Evolutionary conservation across 2,888 invertebrate species (phyloP).

Genomic region (Mythimna loreyi): DNA sequence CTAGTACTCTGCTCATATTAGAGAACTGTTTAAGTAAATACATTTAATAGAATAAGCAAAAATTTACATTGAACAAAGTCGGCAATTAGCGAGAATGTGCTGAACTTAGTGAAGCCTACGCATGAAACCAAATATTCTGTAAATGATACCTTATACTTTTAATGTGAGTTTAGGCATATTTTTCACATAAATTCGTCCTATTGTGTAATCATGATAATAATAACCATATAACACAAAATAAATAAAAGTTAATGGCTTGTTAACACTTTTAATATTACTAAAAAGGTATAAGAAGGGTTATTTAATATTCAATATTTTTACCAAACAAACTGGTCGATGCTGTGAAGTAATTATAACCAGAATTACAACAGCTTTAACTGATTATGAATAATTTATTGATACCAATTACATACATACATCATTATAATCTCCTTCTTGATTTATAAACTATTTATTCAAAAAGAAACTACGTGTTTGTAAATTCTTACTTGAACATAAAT

Average conservation of each 20-base stretch:
- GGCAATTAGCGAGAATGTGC: constrained; percentile 51
- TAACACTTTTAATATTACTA: constrained; percentile 47
- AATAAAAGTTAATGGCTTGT: constrained; percentile 40
- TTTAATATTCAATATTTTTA: constrained; percentile 27
- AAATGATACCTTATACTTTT: constrained; percentile 38
- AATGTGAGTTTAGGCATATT: constrained; percentile 36
- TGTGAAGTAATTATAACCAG: constrained; percentile 39
- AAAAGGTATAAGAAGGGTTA: constrained; percentile 35
- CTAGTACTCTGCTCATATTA: background rate
- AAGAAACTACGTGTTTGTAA: background rate
- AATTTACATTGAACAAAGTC: constrained; percentile 31
- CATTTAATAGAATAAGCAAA: constrained; percentile 8
- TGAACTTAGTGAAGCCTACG: constrained; percentile 58
- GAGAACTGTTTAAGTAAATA: background rate
- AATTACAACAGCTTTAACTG: constrained; percentile 13
- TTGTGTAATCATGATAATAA: constrained; percentile 38
- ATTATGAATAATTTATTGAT: constrained; percentile 32
- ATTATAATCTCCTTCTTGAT: background rate
- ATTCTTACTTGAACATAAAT: background rate
- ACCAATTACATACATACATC: background rate
- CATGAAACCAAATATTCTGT: constrained; percentile 46
- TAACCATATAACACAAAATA: constrained; percentile 45
- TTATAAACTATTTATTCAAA: constrained; percentile 10
- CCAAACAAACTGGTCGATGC: constrained; percentile 18
- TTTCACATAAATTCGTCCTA: constrained; percentile 35